Evolutionary conservation across 2,888 invertebrate genomes (phyloP).

Genomic region (Plutella xylostella): DNA sequence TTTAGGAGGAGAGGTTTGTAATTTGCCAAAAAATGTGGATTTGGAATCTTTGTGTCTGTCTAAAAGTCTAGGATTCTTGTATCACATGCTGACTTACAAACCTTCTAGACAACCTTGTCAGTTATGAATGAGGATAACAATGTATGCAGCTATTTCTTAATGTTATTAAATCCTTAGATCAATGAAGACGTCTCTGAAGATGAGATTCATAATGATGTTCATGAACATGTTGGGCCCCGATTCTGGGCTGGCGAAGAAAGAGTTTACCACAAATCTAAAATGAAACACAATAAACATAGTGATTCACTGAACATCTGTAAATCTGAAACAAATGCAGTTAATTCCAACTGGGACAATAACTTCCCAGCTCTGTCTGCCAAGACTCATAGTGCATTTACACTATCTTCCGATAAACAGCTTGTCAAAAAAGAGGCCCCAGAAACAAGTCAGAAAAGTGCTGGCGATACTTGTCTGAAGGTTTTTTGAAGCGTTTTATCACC

Average conservation of each 20-base stretch:
- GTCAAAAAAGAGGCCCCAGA: conserved; percentile 44
- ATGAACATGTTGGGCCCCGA: conserved; percentile 30
- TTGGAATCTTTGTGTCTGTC: too few relatives aligned
- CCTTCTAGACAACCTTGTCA: too few relatives aligned
- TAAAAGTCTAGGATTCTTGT: too few relatives aligned
- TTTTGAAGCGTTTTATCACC: too few relatives aligned
- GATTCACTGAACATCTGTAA: conserved; percentile 49
- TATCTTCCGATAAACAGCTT: conserved; percentile 46
- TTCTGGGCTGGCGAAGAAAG: conserved; percentile 53
- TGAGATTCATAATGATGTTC: conserved; percentile 37
- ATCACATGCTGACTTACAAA: too few relatives aligned
- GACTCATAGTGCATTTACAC: conserved; percentile 56
- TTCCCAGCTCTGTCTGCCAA: conserved; percentile 55
- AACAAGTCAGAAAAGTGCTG: conserved; percentile 50
- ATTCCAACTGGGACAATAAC: conserved; percentile 57
- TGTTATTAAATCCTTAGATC: conserved; percentile 39
- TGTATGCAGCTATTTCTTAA: too few relatives aligned
- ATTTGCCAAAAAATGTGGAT: too few relatives aligned
- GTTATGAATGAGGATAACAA: too few relatives aligned
- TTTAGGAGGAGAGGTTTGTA: too few relatives aligned
- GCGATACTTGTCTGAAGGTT: conserved; percentile 53
- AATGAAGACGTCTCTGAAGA: conserved; percentile 54
- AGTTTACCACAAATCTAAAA: conserved; percentile 51
- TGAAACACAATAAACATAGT: conserved; percentile 27
- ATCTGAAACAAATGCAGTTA: conserved; percentile 47